A percentile compares a stretch with the other conserved stretches of the same genome.
Evolutionary conservation across 2,113 vertebrate genomes (phyloP).

Genomic region (Gracilinanus agilis): DNA sequence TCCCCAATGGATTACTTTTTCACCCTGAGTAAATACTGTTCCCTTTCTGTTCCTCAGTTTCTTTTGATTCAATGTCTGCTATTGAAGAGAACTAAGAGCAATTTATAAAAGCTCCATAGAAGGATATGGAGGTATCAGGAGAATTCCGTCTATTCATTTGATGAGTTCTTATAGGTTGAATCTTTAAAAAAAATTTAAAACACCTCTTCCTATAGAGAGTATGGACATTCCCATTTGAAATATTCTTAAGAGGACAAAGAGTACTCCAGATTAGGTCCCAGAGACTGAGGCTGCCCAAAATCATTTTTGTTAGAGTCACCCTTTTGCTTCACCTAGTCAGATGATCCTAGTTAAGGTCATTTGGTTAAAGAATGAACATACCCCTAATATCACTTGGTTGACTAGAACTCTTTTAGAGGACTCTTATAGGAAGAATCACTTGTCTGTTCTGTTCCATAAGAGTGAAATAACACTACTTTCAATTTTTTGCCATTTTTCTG

Average conservation of each 20-base stretch:
- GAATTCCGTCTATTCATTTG: background rate
- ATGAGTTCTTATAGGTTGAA: background rate
- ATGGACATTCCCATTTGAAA: background rate
- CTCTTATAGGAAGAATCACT: background rate
- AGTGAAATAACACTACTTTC: background rate
- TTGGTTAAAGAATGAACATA: background rate
- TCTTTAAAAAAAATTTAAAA: background rate
- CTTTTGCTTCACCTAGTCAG: background rate
- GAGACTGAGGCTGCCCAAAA: background rate
- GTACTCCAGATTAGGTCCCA: background rate
- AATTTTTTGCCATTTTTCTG: background rate
- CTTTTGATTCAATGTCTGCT: background rate
- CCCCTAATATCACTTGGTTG: background rate
- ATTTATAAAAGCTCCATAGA: background rate
- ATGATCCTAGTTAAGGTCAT: background rate
- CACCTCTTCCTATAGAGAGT: background rate
- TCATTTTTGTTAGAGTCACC: background rate
- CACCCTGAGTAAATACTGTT: background rate
- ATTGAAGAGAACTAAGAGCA: background rate
- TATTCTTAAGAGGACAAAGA: background rate
- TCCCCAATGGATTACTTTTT: background rate
- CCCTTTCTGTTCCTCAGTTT: background rate
- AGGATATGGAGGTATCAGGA: background rate
- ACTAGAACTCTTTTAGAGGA: background rate
- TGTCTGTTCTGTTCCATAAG: background rate